Percentiles rank a stretch among this genome's conserved stretches.
Conservation (phyloP, 2,113 vertebrate species). For the Indri indri region DNA sequence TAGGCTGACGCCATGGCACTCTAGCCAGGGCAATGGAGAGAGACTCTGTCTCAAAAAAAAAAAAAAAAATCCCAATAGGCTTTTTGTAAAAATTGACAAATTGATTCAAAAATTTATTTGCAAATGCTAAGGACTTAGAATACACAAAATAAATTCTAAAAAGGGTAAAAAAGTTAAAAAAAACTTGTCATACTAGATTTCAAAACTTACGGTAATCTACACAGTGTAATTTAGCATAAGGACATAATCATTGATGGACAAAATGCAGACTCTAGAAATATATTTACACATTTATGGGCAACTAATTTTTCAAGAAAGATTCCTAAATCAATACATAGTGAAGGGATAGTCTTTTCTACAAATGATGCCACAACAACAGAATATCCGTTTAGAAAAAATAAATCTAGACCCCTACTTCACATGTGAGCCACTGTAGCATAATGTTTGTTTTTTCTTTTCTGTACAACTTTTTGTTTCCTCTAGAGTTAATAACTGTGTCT, state of each 20-base stretch:
- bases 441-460: background rate
- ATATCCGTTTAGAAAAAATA: background rate
- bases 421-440: background rate
- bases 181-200: background rate
- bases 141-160: background rate
- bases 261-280: background rate
- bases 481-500: background rate
- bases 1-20: too few relatives aligned
- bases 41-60: too few relatives aligned
- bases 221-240: background rate
- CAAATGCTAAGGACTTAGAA: slow-evolving; percentile 18
- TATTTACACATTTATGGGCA: background rate
- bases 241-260: background rate
- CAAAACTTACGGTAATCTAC: background rate
- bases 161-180: background rate
- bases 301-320: background rate
- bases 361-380: background rate
- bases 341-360: background rate
- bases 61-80: background rate
- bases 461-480: background rate
- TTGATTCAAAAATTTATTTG: background rate
- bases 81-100: background rate
- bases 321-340: background rate
- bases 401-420: background rate
- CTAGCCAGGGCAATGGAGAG: too few relatives aligned